phyloP scores from a whole-genome alignment of 2,888 invertebrate species.

The Epinotia bilunana region DNA sequence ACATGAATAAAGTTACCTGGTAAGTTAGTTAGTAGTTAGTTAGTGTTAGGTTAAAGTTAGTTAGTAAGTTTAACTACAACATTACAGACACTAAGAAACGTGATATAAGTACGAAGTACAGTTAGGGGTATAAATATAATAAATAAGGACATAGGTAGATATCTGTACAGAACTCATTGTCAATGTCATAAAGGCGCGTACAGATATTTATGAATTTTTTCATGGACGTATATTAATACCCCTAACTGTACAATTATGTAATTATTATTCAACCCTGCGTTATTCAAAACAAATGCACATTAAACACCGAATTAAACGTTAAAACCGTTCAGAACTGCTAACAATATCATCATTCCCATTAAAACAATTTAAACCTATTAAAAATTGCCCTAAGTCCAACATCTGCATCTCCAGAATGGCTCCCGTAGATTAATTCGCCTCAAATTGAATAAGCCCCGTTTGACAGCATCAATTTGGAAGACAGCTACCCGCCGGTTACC shows the following conservation, averaged over 20 bases:
- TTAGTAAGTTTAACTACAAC: too few relatives aligned
- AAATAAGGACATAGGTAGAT: too few relatives aligned
- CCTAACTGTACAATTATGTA: background rate
- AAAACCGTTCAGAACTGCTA: background rate
- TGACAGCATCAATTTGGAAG: slow-evolving; percentile 83
- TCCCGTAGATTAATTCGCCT: slow-evolving; percentile 78
- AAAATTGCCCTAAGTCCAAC: slow-evolving; percentile 22
- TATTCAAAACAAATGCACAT: background rate
- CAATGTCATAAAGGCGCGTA: too few relatives aligned
- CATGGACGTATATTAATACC: too few relatives aligned
- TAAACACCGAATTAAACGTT: background rate
- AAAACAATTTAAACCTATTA: slow-evolving; percentile 35
- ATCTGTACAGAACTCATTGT: too few relatives aligned
- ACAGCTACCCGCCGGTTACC: slow-evolving; percentile 69
- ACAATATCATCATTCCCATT: slow-evolving; percentile 22
- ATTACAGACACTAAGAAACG: too few relatives aligned
- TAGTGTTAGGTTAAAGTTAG: too few relatives aligned
- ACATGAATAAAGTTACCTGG: too few relatives aligned
- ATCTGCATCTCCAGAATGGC: slow-evolving; percentile 49
- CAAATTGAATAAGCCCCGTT: slow-evolving; percentile 79
- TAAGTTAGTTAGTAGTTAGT: too few relatives aligned
- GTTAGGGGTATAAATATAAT: too few relatives aligned
- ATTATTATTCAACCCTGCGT: background rate
- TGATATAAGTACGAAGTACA: too few relatives aligned
- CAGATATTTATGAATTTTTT: too few relatives aligned